Conservation (phyloP, 2,113 vertebrate genomes). For the Paraplagusia blochii region DNA sequence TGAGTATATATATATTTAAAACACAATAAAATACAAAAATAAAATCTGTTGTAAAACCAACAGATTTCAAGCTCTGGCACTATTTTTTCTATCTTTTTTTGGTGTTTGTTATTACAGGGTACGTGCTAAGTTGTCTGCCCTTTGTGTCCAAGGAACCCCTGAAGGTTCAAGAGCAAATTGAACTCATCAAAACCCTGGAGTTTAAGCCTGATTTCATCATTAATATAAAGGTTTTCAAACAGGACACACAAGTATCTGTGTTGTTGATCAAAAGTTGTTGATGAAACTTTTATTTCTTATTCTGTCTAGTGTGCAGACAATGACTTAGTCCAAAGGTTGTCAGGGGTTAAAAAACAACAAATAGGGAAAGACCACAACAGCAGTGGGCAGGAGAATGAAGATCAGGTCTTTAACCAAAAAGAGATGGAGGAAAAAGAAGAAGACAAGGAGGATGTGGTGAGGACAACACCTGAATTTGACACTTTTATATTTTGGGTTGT, state of each 20-base stretch:
- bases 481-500: not conserved
- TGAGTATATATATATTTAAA: slow-evolving; percentile 7
- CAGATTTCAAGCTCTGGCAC: not conserved
- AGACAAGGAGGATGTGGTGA: slow-evolving; percentile 55
- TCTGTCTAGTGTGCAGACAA: slow-evolving; percentile 82
- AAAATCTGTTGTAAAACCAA: not conserved
- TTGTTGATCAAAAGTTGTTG: not conserved
- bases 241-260: no score
- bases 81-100: slow-evolving; percentile 1
- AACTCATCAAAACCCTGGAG: slow-evolving; percentile 83
- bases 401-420: slow-evolving; percentile 41
- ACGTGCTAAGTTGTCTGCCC: slow-evolving; percentile 89
- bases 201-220: slow-evolving; percentile 89
- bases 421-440: slow-evolving; percentile 57
- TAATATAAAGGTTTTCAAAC: slow-evolving; percentile 87
- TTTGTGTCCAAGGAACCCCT: slow-evolving; percentile 80
- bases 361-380: slow-evolving; percentile 72
- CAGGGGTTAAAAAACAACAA: slow-evolving; percentile 82
- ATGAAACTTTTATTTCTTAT: not conserved
- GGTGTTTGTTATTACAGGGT: slow-evolving; percentile 77
- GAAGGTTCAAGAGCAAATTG: slow-evolving; percentile 81
- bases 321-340: slow-evolving; percentile 82
- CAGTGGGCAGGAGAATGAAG: slow-evolving; percentile 80
- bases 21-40: not conserved
- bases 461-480: not conserved